Evolutionary conservation across 2,888 invertebrate species (phyloP).

Genomic region (Acanthosoma haemorrhoidale): DNA sequence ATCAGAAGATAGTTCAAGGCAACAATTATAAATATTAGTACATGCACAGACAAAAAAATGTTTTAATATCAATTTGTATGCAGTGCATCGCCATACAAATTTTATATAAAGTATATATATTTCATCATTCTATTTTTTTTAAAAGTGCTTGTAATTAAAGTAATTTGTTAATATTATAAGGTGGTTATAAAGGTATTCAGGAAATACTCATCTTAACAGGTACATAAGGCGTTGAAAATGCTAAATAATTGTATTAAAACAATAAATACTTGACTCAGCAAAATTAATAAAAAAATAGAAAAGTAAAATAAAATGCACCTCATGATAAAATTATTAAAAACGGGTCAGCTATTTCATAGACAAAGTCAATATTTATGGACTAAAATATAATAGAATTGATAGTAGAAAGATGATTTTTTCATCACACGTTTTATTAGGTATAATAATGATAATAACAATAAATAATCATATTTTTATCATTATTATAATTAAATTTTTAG

Average conservation of each 20-base stretch:
- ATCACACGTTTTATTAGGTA: too few species aligned
- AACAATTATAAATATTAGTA: background rate
- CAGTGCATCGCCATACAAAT: background rate
- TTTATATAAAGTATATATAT: background rate
- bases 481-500: too few species aligned
- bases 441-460: too few species aligned
- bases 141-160: background rate
- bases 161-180: constrained; percentile 3
- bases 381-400: too few species aligned
- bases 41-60: background rate
- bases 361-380: too few species aligned
- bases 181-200: constrained; percentile 21
- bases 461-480: too few species aligned
- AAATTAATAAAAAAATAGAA: too few species aligned
- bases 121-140: background rate
- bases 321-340: too few species aligned
- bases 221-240: background rate
- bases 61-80: background rate
- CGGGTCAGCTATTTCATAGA: too few species aligned
- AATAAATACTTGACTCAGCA: too few species aligned
- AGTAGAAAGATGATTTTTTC: too few species aligned
- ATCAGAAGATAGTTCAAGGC: background rate
- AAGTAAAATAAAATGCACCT: too few species aligned
- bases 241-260: background rate
- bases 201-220: constrained; percentile 16